Base-by-base conservation (phyloP, 1,140 invertebrate genomes). In the Akabosia matsudoensis region DNA sequence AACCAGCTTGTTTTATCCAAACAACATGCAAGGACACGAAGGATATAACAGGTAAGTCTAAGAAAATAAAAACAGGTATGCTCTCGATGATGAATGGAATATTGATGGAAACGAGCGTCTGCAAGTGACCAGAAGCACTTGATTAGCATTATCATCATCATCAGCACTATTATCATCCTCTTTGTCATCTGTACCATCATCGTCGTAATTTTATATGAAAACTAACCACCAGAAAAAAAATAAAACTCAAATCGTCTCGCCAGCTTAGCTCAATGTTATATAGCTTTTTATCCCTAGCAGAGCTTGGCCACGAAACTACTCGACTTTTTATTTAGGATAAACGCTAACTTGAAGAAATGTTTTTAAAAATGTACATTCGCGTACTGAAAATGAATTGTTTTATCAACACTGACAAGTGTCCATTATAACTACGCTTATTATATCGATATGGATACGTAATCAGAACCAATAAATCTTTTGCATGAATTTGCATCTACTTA, bases 101-200 rank as follows among this genome's bases (percentile, higher is more conserved):
- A 67, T 67, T 4, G 30, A 67, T 67, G 61, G 61, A 67, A 28
- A 67, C 24, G 22, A 67, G 22, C 61, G 61, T 22, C 30, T 31
- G 61, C 61, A 67, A 67, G 22, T 67, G 61, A 31, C 61, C 61
- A 67, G 61, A 67, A 67, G 61, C 61, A 67, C 26, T 67, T 67
- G 61, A 67, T 67, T 30, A 30, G 54, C 22, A 67, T 30, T 30
- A 30, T 31, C 61, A 30, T 30, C 61, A 67, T 67, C 26, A 67
- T 67, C 61, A 67, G 4, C 14, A 22, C 24, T 22, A 61, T 22
- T 22, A 61, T 18, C 37, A 45, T 56, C 54, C 54, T 56, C 10
- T 56, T 56, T 56, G 54, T 56, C 37, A 61, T n/a, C 54, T n/a
- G 4, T n/a, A 61, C 24, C 54, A 24, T 61, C 54, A 61, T 61